Conservation (phyloP, 2,113 vertebrate species). For the Cyprichromis sp. region DNA sequence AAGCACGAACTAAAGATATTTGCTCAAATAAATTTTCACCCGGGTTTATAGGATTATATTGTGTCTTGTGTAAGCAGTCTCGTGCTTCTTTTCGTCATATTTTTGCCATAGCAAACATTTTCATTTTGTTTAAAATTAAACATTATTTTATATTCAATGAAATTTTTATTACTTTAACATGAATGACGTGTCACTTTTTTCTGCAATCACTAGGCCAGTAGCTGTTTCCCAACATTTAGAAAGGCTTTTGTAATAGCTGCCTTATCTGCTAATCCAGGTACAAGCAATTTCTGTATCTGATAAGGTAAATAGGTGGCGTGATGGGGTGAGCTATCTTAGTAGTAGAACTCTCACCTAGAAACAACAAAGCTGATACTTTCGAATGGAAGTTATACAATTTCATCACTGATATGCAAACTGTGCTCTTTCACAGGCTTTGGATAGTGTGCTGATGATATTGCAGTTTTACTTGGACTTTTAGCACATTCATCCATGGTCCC, state of each 20-base stretch:
- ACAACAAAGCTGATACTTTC: not conserved
- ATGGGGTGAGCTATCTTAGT: not conserved
- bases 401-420: not conserved
- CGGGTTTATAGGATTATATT: not conserved
- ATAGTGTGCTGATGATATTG: not conserved
- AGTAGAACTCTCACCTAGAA: not conserved
- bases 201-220: not conserved
- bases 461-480: not conserved
- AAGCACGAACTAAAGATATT: not conserved
- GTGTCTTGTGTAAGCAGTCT: not conserved
- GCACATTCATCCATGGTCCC: not conserved
- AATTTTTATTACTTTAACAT: not conserved
- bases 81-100: not conserved
- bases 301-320: not conserved
- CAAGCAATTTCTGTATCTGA: not conserved
- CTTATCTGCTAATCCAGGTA: not conserved
- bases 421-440: not conserved
- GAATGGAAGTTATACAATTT: not conserved
- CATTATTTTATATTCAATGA: not conserved
- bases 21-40: not conserved
- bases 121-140: not conserved
- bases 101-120: not conserved
- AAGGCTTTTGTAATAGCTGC: not conserved
- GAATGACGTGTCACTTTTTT: not conserved
- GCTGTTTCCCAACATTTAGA: not conserved